phyloP scores from a whole-genome alignment of 2,888 invertebrate species.

The Buathra laborator region DNA sequence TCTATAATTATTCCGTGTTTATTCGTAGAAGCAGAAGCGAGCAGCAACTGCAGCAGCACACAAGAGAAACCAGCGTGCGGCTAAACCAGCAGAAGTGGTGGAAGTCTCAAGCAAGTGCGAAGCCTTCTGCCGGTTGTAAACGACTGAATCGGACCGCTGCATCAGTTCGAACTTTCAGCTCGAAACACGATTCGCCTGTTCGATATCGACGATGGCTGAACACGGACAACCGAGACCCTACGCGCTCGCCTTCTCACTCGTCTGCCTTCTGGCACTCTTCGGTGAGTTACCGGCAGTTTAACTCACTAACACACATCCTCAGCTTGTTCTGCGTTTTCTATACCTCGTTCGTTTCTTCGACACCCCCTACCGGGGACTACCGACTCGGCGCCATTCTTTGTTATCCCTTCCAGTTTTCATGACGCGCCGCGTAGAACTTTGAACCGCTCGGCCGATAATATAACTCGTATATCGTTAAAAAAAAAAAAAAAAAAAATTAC shows the following conservation, averaged over 20 bases:
- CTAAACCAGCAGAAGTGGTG: constrained; percentile 61
- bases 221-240: constrained; percentile 72
- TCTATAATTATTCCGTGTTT: constrained; percentile 81
- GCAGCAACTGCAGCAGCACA: constrained; percentile 44
- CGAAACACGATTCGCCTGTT: constrained; percentile 20
- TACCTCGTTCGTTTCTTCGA: constrained; percentile 51
- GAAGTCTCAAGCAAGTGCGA: constrained; percentile 67
- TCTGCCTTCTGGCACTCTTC: constrained; percentile 80
- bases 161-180: constrained; percentile 40
- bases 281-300: constrained; percentile 78
- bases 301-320: constrained; percentile 14
- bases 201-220: constrained; percentile 74
- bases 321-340: constrained; percentile 59
- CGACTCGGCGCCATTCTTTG: constrained; percentile 43
- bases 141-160: constrained; percentile 29
- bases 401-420: constrained; percentile 16
- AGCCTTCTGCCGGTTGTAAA: constrained; percentile 22
- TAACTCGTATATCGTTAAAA: background rate
- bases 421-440: background rate
- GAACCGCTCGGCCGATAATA: constrained; percentile 1
- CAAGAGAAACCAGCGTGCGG: constrained; percentile 65
- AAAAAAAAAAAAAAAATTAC: background rate
- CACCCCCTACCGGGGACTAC: constrained; percentile 31
- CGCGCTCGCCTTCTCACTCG: constrained; percentile 77
- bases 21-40: constrained; percentile 77